These are phyloP conservation scores for Drepana arcuata DNA, from an alignment of 1,140 invertebrate species.

Conservation along the genomic window DNA sequence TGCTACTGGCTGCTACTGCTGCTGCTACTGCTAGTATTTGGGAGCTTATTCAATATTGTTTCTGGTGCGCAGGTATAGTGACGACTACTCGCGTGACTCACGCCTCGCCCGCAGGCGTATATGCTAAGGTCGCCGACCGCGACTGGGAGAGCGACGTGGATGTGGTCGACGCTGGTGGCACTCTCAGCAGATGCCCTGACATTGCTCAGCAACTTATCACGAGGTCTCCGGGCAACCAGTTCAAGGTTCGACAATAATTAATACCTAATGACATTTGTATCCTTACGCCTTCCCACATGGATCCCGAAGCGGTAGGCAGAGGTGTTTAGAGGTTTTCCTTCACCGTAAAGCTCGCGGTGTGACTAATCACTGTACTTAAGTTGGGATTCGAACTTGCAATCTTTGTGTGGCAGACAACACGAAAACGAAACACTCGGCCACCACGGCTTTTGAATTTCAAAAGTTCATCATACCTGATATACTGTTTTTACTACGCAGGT, in stretches of 20 bases:
- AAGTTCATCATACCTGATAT: too few species aligned
- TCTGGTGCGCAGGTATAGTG: slow-evolving; percentile 77
- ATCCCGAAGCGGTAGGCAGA: neutral
- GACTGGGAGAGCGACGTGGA: slow-evolving; percentile 84
- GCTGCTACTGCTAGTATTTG: too few species aligned
- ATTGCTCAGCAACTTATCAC: slow-evolving; percentile 83
- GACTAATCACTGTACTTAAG: too few species aligned
- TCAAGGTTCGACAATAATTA: slow-evolving; percentile 46
- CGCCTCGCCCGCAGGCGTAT: slow-evolving; percentile 82
- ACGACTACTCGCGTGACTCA: slow-evolving; percentile 87
- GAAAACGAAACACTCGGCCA: too few species aligned
- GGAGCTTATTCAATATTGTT: too few species aligned
- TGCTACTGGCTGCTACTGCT: slow-evolving; percentile 1
- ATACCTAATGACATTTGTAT: neutral
- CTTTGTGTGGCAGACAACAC: neutral
- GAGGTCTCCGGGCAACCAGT: slow-evolving; percentile 74
- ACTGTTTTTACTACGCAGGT: slow-evolving; percentile 56
- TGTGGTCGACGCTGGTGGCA: slow-evolving; percentile 46
- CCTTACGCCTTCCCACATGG: neutral
- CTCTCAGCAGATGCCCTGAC: slow-evolving; percentile 74
- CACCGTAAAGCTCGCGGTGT: neutral
- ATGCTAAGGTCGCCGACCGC: slow-evolving; percentile 81
- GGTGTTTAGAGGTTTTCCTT: neutral
- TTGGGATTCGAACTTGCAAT: neutral
- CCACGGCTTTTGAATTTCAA: too few species aligned